Evolutionary conservation across 2,888 invertebrate genomes (phyloP).

Genomic region (Ypsolopha scabrella): DNA sequence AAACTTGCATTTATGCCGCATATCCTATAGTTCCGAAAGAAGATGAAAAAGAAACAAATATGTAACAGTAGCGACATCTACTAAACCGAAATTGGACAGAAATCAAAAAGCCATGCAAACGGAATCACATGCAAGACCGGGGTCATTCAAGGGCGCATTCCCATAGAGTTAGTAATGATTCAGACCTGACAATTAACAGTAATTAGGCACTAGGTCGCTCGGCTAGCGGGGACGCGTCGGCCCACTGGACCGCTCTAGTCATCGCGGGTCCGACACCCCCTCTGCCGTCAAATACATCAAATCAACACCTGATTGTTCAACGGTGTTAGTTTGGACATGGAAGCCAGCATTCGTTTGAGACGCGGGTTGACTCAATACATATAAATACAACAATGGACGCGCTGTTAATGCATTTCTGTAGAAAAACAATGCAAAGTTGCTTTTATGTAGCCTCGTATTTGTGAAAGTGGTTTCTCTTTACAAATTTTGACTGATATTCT

Average conservation of each 20-base stretch:
- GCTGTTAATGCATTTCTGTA: no score
- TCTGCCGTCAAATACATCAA: slow-evolving; percentile 21
- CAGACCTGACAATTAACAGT: slow-evolving; percentile 49
- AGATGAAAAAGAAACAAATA: no score
- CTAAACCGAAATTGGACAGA: neutral
- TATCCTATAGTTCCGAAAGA: no score
- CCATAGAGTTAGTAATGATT: slow-evolving; percentile 21
- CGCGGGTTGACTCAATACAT: no score
- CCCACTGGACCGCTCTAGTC: slow-evolving; percentile 66
- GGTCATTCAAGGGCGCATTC: neutral
- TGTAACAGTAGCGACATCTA: no score
- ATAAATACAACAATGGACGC: no score
- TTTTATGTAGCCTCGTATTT: no score
- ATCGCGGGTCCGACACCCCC: slow-evolving; percentile 63
- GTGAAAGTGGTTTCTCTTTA: no score
- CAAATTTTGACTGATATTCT: no score
- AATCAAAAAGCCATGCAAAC: neutral
- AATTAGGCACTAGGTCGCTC: slow-evolving; percentile 41
- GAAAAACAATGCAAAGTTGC: no score
- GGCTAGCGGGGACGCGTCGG: slow-evolving; percentile 40
- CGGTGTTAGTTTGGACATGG: neutral
- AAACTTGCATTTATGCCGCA: no score
- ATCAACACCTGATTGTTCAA: neutral
- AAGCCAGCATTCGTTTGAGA: neutral
- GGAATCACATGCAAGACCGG: neutral